Evolutionary conservation across 2,797 vertebrate genomes (phyloP), one percentile per base, ranked within the genome.

Genomic region (Parauchenoglanis punctatus): DNA sequence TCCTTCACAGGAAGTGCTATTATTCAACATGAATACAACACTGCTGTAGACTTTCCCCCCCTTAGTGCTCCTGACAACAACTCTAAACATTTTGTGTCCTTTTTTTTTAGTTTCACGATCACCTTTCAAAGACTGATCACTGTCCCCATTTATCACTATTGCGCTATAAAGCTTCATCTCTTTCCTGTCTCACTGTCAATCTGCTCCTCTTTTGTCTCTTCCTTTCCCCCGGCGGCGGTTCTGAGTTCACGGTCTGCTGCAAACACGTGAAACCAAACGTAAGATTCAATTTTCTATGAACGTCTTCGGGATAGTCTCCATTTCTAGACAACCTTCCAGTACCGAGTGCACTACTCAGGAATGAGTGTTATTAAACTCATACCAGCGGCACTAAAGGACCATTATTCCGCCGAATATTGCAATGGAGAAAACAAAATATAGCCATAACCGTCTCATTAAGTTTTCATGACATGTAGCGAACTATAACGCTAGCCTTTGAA

Each of bases 401-500:
- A 58, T 12, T 73, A 76, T 76, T 78, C 25, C 6, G 31, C 46
- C 7, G 0, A n/a, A 85, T 20, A 52, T 2, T n/a, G 28, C 25
- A 54, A 46, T 46, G 7, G 40, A 76, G 18, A 85, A 63, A 85
- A 73, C 1, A 80, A 70, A 65, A 75, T 52, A 52, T 2, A 82
- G 44, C 49, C n/a, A 35, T 52, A 86, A 84, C 2, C 10, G 52
- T 4, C 25, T 83, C 85, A 88, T 87, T 25, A 87, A 70, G 59
- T 72, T 88, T 90, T 85, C 81, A 88, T 68, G 81, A 67, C 28
- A 25, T 11, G 58, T 63, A 15, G 31, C 13, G 35, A 7, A 18
- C 23, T 18, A 17, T 17, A 63, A 17, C 18, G 35, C 35, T 35
- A 0, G 35, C 7, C 11, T 49, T 52, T 52, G 46, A 72, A 23